Conservation (phyloP, 1,140 invertebrate genomes). For the Drosophila virilis region DNA sequence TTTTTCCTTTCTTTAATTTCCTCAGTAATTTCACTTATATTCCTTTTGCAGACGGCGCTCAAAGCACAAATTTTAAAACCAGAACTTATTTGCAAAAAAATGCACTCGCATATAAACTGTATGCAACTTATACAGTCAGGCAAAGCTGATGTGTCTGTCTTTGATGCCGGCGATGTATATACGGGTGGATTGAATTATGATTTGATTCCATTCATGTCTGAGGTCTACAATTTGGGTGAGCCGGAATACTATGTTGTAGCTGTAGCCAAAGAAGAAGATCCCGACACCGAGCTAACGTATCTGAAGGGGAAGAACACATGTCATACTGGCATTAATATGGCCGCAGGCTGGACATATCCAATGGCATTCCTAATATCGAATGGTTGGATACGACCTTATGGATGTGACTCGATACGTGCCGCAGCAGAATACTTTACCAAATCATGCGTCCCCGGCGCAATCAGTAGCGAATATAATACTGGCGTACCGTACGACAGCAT, state of each 20-base stretch:
- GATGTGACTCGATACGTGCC: conserved; percentile 94
- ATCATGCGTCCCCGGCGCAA: conserved; percentile 94
- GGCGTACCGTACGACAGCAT: conserved; percentile 94
- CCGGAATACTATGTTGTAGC: conserved; percentile 97
- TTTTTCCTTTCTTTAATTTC: neutral
- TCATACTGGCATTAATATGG: conserved; percentile 95
- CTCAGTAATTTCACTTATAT: neutral
- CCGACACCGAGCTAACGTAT: conserved; percentile 94
- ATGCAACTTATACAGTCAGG: conserved; percentile 93
- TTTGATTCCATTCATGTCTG: conserved; percentile 94
- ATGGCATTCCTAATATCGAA: conserved; percentile 96
- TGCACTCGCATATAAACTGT: conserved; percentile 93
- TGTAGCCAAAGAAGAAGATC: conserved; percentile 94
- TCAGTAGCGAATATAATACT: conserved; percentile 93
- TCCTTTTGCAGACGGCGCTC: conserved; percentile 89
- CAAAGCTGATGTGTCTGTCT: conserved; percentile 93
- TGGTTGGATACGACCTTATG: conserved; percentile 95
- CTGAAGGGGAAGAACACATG: conserved; percentile 95
- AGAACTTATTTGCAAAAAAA: conserved; percentile 93
- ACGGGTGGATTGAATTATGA: conserved; percentile 93
- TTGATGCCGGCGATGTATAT: conserved; percentile 97
- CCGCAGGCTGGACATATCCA: conserved; percentile 98
- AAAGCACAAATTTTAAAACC: conserved; percentile 95
- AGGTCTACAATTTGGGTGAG: conserved; percentile 94
- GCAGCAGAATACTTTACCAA: conserved; percentile 97